These are phyloP conservation scores for Euleptes europaea DNA, from an alignment of 2,113 vertebrate genomes.

Conservation along the genomic window DNA sequence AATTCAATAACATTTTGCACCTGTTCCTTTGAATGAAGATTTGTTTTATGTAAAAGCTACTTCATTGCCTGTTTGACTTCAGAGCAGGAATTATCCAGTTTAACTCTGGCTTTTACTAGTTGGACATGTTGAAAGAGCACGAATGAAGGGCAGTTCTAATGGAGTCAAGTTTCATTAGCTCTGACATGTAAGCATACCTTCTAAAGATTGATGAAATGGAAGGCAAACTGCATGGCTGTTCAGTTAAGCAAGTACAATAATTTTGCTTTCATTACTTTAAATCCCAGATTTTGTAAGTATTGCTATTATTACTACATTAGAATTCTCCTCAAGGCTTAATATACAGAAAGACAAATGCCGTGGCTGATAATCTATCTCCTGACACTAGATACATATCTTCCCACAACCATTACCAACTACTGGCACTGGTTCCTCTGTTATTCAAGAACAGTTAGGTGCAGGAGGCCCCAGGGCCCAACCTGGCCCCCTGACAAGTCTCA, in stretches of 20 bases:
- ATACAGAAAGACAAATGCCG: not conserved
- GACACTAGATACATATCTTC: not conserved
- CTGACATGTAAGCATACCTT: slow-evolving; percentile 28
- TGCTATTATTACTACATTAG: not conserved
- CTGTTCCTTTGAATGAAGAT: slow-evolving; percentile 51
- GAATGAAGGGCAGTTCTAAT: slow-evolving; percentile 19
- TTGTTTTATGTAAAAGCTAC: slow-evolving; percentile 54
- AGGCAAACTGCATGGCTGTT: slow-evolving; percentile 43
- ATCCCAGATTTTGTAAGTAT: slow-evolving; percentile 18
- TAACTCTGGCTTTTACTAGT: not conserved
- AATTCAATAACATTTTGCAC: slow-evolving; percentile 53
- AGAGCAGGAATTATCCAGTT: slow-evolving; percentile 14
- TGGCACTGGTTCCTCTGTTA: not conserved
- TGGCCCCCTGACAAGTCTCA: not conserved
- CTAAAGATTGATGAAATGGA: slow-evolving; percentile 55
- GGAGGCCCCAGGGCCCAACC: not conserved
- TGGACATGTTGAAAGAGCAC: accelerated
- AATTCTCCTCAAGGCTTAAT: not conserved
- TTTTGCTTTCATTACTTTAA: slow-evolving; percentile 44
- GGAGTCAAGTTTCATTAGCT: slow-evolving; percentile 44
- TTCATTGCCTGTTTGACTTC: slow-evolving; percentile 23
- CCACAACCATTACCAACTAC: not conserved
- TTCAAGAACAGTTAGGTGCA: not conserved
- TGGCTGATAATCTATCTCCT: not conserved
- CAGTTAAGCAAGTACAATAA: slow-evolving; percentile 11